Base-by-base conservation (phyloP, 2,888 invertebrate species). In the Achlya flavicornis region DNA sequence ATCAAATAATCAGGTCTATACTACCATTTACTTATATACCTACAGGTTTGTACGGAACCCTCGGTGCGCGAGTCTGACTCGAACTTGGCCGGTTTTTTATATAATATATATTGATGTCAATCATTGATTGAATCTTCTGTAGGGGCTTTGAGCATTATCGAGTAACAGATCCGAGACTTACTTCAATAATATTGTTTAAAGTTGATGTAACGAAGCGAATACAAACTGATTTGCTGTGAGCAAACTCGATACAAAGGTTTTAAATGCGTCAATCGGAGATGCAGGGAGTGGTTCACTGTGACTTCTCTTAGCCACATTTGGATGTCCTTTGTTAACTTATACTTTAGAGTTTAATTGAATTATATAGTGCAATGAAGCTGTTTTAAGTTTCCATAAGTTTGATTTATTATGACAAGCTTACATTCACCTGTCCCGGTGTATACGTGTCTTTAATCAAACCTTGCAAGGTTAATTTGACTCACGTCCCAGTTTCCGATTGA, bases 241-340 rank as follows among this genome's bases (percentile, higher is more conserved):
- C 10, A 1, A 53, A 53, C 53, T 53, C 10, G 53, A 53, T 53
- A 53, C 53, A 53, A 53, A 19, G 16, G 53, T 53, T 53, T 53
- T 53, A 53, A 53, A 53, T 19, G 53, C 19, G 19, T 53, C 53
- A 46, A 46, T 46, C 46, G 46, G 46, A 46, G n/a, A 7, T 53
- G 53, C 19, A 53, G 8, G 53, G n/a, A 19, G 53, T 10, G 19
- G 19, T 19, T 19, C 14, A 48, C 0, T 53, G 53, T 16, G 53
- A 19, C 53, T 19, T 26, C 10, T 7, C 53, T 19, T 19, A 4
- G 10, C 53, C 53, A 19, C 16, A 7, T 19, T 7, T 19, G 10
- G 11, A 14, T 48, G 6, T 48, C 19, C 7, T n/a, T n/a, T n/a
- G 10, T 46, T 2, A 2, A 41, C 12, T 12, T 11, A 5, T 41